Conservation (phyloP, 2,113 vertebrate genomes). For the Callospermophilus lateralis region DNA sequence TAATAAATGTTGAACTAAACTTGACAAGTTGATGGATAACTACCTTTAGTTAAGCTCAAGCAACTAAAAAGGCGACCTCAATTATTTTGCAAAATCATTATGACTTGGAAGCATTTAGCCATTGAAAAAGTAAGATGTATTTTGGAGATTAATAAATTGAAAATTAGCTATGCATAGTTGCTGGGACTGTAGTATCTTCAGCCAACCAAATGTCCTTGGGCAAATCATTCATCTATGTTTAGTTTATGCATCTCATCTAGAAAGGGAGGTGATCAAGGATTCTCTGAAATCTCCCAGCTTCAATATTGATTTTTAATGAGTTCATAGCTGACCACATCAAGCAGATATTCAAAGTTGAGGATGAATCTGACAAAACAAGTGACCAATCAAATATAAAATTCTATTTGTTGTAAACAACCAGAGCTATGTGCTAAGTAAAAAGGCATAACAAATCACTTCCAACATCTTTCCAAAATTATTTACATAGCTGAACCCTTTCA, state of each 20-base stretch:
- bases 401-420: conserved; percentile 24
- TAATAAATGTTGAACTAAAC: conserved; percentile 7
- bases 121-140: conserved; percentile 53
- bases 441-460: neutral
- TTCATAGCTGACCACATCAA: neutral
- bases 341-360: neutral
- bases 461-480: neutral
- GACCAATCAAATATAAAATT: neutral
- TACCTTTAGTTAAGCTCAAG: conserved; percentile 2
- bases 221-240: neutral
- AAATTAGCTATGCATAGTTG: conserved; percentile 4
- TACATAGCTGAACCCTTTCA: neutral
- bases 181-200: neutral
- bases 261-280: neutral
- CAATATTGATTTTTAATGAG: conserved; percentile 35
- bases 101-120: neutral
- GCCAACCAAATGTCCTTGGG: neutral
- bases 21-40: neutral
- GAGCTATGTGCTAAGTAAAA: neutral
- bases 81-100: conserved; percentile 56
- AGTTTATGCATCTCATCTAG: neutral
- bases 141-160: conserved; percentile 44
- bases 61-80: neutral
- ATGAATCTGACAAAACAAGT: neutral
- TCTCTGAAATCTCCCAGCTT: neutral